Evolutionary conservation across 1,140 invertebrate species (phyloP), one percentile per base, ranked within the genome.

Genomic region (Orius insidiosus): DNA sequence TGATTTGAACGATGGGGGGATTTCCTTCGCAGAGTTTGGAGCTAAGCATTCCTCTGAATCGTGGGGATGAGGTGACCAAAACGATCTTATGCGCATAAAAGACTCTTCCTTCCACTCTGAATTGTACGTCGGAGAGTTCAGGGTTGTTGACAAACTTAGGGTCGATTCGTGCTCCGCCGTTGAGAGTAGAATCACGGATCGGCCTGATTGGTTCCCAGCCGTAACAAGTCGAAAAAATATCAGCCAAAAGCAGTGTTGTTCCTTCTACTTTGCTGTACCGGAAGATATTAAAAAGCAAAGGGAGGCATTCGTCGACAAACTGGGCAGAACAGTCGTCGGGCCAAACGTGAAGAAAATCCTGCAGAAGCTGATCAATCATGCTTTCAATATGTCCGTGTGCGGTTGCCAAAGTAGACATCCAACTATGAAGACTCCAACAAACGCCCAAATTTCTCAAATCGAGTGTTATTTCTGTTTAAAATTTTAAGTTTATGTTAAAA

Each of bases 41-140:
- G 55, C 74, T 85, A 15, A 93, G 66, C 85, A 92, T 88, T 35
- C 78, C 80, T 54, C 85, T 74, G 53, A 92, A 80, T 46, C 84
- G 68, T 10, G 83, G 74, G 6, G 86, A 92, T 32, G 85, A 85
- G 8, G 86, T 92, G 15, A 92, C 83, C 24, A 93, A 66, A 19
- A 93, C 85, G 44, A 92, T 90, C 68, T 89, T 90, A 60, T 93
- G 88, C 1, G 85, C 87, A 61, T 90, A 92, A 62, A 93, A 92
- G n/a, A 90, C 70, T 45, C 83, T 71, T 1, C 38, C 85, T 64
- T 90, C 86, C 7, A 93, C 85, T 56, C 84, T 71, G 59, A 92
- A 92, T 50, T 85, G 86, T 14, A 92, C 85, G 62, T 92, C 53
- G n/a, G 82, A 85, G 7, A 90, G 68, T 56, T 87, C 86, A 0